Evolutionary conservation across 1,140 invertebrate species (phyloP), one percentile per base, ranked within the genome.

Genomic region (Paracyclopina nana): DNA sequence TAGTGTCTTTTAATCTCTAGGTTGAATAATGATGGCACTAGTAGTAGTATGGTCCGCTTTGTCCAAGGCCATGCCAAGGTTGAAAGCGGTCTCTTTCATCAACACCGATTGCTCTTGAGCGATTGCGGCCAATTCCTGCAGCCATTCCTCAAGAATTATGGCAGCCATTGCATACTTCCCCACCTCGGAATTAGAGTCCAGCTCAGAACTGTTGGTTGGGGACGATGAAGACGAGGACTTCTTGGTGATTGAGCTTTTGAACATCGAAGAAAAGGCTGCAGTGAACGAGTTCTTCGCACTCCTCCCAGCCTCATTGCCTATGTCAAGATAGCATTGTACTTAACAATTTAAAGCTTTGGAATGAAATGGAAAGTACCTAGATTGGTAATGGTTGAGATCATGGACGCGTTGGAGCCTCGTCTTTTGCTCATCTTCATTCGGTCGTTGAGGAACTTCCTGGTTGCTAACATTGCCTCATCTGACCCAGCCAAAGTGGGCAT

Each of bases 101-200:
- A 40, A 14, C n/a, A 57, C 55, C 27, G 50, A 61, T 57, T 94
- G 87, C 66, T 94, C 87, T 65, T 88, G 83, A 52, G 82, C 78
- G 41, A 94, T 73, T 12, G 88, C 83, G 1, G 86, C 80, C 34
- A 94, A 65, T 68, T 94, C 87, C 65, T 90, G 87, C 0, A 90
- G 66, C 80, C 88, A 92, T 63, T 94, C 87, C 58, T 87, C 82
- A 43, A 94, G 66, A 45, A 94, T 64, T 4, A 94, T 76, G n/a
- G 83, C 83, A 65, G 83, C 82, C 50, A 82, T 65, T 2, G 82
- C 76, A 45, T 80, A 72, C 63, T 82, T 69, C 49, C 62, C 62
- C 29, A 69, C 65, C 52, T 57, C n/a, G n/a, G n/a, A n/a, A n/a
- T n/a, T n/a, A n/a, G n/a, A n/a, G n/a, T n/a, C n/a, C n/a, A n/a